Evolutionary conservation across 2,113 vertebrate genomes (phyloP).

Genomic region (Lagopus muta): DNA sequence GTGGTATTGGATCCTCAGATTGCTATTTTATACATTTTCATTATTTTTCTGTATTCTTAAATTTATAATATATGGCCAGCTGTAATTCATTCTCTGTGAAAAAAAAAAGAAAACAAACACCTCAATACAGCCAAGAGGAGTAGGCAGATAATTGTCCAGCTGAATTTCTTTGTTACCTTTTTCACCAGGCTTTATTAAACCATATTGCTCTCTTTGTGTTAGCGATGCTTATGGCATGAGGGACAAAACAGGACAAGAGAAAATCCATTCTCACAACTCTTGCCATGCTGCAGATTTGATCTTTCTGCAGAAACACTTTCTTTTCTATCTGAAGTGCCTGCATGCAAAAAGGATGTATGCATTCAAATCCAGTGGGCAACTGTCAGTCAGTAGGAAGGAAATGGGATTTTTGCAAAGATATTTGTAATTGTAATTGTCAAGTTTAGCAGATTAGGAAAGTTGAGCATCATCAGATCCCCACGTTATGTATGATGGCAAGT

Average conservation of each 20-base stretch:
- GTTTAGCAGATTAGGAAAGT: background rate
- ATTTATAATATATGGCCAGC: slow-evolving; percentile 18
- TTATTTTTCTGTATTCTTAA: slow-evolving; percentile 47
- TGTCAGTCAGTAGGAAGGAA: slow-evolving; percentile 20
- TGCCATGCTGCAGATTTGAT: background rate
- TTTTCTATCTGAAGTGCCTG: background rate
- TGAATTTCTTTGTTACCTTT: slow-evolving; percentile 17
- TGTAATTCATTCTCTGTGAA: slow-evolving; percentile 30
- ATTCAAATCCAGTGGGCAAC: background rate
- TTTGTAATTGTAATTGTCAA: slow-evolving; percentile 12
- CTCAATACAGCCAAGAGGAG: slow-evolving; percentile 2
- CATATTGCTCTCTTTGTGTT: background rate
- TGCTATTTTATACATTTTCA: slow-evolving; percentile 31
- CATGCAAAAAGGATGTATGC: background rate
- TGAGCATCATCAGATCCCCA: background rate
- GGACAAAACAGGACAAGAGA: background rate
- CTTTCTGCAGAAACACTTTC: background rate
- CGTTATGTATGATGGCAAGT: background rate
- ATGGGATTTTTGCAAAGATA: background rate
- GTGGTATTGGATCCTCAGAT: background rate
- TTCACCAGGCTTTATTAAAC: slow-evolving; percentile 15
- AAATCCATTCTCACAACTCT: background rate
- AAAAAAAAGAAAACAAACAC: background rate
- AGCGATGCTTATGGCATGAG: background rate
- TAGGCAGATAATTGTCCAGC: slow-evolving; percentile 23